Conservation (phyloP, 2,797 vertebrate genomes). For the Tokudaia muenninki region DNA sequence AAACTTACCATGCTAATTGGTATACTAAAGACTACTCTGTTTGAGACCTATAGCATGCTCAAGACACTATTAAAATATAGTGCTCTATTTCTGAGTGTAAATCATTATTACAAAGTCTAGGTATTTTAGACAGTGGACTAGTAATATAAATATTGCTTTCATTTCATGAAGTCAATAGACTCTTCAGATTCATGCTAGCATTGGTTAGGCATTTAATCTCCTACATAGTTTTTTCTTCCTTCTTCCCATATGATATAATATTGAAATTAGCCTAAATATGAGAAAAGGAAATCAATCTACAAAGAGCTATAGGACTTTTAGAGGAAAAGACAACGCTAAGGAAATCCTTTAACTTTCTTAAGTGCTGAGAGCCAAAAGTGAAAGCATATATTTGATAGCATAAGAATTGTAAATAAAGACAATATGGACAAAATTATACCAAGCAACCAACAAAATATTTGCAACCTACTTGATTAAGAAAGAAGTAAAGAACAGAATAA, state of each 20-base stretch:
- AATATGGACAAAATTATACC: background rate
- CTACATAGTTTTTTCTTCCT: background rate
- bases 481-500: background rate
- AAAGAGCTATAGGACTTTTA: background rate
- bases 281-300: constrained; percentile 33
- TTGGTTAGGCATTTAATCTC: background rate
- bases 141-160: background rate
- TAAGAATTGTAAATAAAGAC: background rate
- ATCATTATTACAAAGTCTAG: background rate
- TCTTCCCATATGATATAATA: background rate
- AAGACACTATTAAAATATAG: constrained; percentile 32
- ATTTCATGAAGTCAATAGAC: background rate
- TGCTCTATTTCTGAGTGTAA: background rate
- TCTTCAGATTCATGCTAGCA: background rate
- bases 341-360: constrained; percentile 1
- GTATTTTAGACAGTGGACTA: background rate
- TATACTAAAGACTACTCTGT: background rate
- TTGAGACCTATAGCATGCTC: background rate
- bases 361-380: background rate
- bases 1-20: background rate
- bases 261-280: background rate
- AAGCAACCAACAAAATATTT: constrained; percentile 29
- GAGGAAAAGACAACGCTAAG: background rate
- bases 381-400: background rate
- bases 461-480: background rate